Percentiles rank a stretch among this genome's conserved stretches.
Evolutionary conservation across 1,140 invertebrate genomes (phyloP).

Genomic region (Diplogasteroides magnus): DNA sequence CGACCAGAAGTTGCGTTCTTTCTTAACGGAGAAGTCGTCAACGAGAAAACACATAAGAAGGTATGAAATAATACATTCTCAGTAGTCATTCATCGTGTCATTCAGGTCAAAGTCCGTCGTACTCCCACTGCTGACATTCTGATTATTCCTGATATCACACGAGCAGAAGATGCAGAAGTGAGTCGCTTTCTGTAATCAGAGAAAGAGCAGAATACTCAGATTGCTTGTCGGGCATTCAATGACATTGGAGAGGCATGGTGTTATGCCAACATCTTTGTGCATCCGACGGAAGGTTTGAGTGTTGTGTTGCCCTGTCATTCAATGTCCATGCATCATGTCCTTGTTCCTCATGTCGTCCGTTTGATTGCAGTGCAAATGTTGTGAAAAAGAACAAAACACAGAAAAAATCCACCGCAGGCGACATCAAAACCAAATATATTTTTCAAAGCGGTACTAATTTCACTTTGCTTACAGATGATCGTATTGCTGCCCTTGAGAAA

Average conservation of each 20-base stretch:
- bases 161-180: no score
- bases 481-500: no score
- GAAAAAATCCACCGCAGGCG: neutral
- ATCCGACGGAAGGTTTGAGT: slow-evolving; percentile 19
- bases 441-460: neutral
- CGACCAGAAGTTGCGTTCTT: slow-evolving; percentile 24
- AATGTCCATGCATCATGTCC: neutral
- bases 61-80: neutral
- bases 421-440: neutral
- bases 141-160: slow-evolving; percentile 24
- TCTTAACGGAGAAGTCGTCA: slow-evolving; percentile 4
- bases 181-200: no score
- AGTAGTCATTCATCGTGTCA: neutral
- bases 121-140: neutral
- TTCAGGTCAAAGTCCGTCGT: neutral
- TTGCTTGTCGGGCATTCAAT: slow-evolving; percentile 26
- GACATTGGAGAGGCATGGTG: slow-evolving; percentile 29
- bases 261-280: slow-evolving; percentile 25
- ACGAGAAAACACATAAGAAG: neutral
- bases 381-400: neutral
- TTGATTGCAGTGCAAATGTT: neutral
- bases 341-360: neutral
- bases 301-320: neutral
- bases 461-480: neutral
- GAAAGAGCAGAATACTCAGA: slow-evolving; percentile 23